Evolutionary conservation across 2,797 vertebrate genomes (phyloP), one percentile per base, ranked within the genome.

Genomic region (Sebastes itinus): DNA sequence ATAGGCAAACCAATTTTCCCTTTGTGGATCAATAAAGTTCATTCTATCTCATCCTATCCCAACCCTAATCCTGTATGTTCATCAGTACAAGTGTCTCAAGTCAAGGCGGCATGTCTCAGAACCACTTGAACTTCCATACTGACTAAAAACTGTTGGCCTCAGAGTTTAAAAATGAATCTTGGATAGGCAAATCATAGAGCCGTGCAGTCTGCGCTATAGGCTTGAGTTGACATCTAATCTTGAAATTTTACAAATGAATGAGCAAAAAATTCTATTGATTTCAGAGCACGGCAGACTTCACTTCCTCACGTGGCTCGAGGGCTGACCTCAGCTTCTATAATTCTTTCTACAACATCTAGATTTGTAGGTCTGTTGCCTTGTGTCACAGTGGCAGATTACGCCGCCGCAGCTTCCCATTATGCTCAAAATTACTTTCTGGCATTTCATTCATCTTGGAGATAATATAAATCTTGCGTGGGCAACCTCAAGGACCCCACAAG

Each of bases 381-480:
- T 88, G 80, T 84, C 67, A 82, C 69, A 56, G 76, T 69, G 35
- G 77, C 27, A 84, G 82, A 91, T 87, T 82, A 72, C 33, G 3
- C 32, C 60, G 60, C 18, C 68, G 33, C 70, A 55, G 18, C 73
- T 67, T 81, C 56, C 78, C 56, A 83, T 92, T 90, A 85, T 87
- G 63, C 64, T 84, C 67, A 72, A 88, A 90, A 94, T 93, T 86
- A 89, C 77, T 87, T 91, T 79, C 65, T 89, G 70, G 32, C 75
- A 63, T 83, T 90, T 64, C 66, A 87, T 91, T 93, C 80, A 90
- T 90, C 70, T 82, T 72, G 77, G 78, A 87, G 85, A 90, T 90
- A 89, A 89, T 84, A 79, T 83, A 85, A 86, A 91, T 88, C 62
- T 82, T 83, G 54, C 80, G 63, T 72, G 13, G 38, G 69, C 65